Evolutionary conservation across 2,113 vertebrate species (phyloP).

Genomic region (Dermatemys mawii): DNA sequence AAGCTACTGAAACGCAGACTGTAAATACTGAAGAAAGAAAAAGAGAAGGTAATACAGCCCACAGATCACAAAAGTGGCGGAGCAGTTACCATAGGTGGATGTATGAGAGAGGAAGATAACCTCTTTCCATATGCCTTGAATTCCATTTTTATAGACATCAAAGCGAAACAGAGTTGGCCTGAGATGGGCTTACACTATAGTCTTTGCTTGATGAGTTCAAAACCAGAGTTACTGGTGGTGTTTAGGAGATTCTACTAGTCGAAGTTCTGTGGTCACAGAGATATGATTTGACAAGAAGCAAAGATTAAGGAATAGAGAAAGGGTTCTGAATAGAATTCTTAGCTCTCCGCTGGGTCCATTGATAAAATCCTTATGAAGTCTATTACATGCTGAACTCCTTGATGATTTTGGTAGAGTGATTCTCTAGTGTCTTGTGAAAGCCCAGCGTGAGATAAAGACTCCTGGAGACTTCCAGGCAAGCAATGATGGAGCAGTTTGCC

Average conservation of each 20-base stretch:
- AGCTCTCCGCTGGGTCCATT: conserved; percentile 60
- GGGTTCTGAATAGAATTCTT: conserved; percentile 42
- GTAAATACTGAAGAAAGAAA: not conserved
- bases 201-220: conserved; percentile 23
- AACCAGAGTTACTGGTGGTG: not conserved
- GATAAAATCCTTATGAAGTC: conserved; percentile 62
- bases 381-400: conserved; percentile 20
- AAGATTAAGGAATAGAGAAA: conserved; percentile 44
- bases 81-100: not conserved
- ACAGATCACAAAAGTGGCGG: not conserved
- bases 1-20: not conserved
- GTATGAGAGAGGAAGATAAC: not conserved
- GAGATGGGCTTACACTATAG: not conserved
- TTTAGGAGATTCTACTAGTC: not conserved
- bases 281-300: conserved; percentile 17
- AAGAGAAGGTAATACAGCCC: not conserved
- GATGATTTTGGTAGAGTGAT: conserved; percentile 18
- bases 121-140: not conserved
- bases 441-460: conserved; percentile 56
- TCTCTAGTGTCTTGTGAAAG: conserved; percentile 55
- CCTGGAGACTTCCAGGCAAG: conserved; percentile 37
- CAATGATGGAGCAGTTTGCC: conserved; percentile 10
- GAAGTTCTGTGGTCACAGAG: conserved; percentile 43
- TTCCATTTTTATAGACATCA: conserved; percentile 20
- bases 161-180: not conserved